Percentiles rank a stretch among this genome's conserved stretches.
These are phyloP conservation scores for Phthorimaea operculella DNA, from an alignment of 1,140 invertebrate species.

Conservation along the genomic window DNA sequence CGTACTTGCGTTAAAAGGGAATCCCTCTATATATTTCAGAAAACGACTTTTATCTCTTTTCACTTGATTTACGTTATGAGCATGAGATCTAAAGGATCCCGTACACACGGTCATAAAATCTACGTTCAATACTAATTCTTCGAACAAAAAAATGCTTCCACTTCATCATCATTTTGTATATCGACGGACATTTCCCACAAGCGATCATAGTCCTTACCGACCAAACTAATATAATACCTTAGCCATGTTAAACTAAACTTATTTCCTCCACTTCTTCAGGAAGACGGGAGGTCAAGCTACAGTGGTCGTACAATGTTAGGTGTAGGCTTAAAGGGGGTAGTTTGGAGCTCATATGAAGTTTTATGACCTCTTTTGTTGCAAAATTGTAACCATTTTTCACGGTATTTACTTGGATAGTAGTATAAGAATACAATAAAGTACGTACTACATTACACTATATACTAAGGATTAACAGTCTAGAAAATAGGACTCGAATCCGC, in stretches of 20 bases:
- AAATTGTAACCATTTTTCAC: slow-evolving; percentile 3
- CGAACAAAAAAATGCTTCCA: neutral
- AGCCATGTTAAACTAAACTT: neutral
- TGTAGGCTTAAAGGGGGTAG: slow-evolving; percentile 5
- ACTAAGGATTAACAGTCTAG: too few relatives aligned
- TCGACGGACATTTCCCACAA: neutral
- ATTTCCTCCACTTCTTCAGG: neutral
- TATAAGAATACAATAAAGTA: neutral
- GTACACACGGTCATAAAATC: too few relatives aligned
- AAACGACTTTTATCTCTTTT: too few relatives aligned
- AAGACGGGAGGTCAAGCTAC: neutral
- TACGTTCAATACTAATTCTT: too few relatives aligned
- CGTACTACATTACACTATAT: too few relatives aligned
- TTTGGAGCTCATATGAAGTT: slow-evolving; percentile 3
- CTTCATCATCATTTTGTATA: slow-evolving; percentile 5
- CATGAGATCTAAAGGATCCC: too few relatives aligned
- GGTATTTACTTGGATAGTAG: neutral
- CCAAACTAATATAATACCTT: neutral
- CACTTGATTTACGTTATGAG: too few relatives aligned
- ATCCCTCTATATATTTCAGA: too few relatives aligned
- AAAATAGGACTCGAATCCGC: too few relatives aligned
- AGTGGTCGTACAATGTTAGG: neutral
- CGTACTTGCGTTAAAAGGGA: too few relatives aligned
- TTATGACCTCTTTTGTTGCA: slow-evolving; percentile 4
- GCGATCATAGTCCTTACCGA: neutral